Base-by-base conservation (phyloP, 2,113 vertebrate species). In the Motacilla alba region DNA sequence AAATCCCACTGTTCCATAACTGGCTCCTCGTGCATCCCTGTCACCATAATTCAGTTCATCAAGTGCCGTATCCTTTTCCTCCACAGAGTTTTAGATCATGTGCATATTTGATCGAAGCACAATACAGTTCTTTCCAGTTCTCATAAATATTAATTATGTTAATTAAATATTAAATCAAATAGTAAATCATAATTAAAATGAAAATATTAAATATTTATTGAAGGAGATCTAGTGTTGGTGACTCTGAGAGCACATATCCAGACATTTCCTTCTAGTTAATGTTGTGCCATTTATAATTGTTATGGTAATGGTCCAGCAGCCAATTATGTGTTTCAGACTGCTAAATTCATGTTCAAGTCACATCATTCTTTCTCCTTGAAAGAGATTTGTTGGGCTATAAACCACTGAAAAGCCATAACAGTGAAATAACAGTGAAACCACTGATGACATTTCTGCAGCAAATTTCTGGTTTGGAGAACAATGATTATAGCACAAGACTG, bases 191-290 rank as follows among this genome's bases (percentile, higher is more conserved):
- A 77, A 93, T 91, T 91, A 89, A 81, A 93, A 95, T 93, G 64
- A 66, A 83, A 94, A 37, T 46, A 93, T 95, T 73, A 95, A 96
- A 89, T 91, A 95, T 95, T 87, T 91, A 92, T 95, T 90, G 46
- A 63, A 64, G 56, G 63, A 86, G n/a, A 49, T 66, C 55, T 64
- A 60, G 14, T 81, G 47, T 69, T 91, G 87, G 47, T 93, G 89
- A 35, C 56, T 85, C 62, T 81, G 41, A 89, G 83, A 91, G 47
- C 64, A 47, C 68, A 87, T 68, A 82, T 20, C 24, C 58, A 93
- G 94, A 93, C 72, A 89, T 89, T 49, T 47, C 60, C 60, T 90
- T 62, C 47, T 63, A 55, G 82, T 75, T 94, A 94, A 92, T 78
- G 23, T 74, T 75, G 56, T 63, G 44, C 37, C 47, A 78, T 93